phyloP scores from a whole-genome alignment of 2,888 invertebrate genomes.

The Pollenia amentaria region DNA sequence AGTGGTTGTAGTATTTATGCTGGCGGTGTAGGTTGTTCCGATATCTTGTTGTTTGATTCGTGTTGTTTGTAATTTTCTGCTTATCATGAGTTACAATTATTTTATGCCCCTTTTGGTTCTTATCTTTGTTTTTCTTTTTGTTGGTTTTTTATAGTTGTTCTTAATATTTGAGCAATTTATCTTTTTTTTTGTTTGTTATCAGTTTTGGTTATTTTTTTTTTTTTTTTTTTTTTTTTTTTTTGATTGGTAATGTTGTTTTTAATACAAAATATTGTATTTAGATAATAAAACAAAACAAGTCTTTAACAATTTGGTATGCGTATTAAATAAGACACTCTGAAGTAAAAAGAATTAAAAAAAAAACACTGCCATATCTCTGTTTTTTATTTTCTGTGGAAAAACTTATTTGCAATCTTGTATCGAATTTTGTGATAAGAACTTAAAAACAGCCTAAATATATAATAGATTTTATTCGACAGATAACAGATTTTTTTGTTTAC shows the following conservation, averaged over 20 bases:
- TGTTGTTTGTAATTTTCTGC: constrained; percentile 75
- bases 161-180: not conserved
- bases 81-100: constrained; percentile 74
- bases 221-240: too few species aligned
- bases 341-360: not conserved
- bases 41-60: constrained; percentile 70
- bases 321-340: constrained; percentile 17
- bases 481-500: constrained; percentile 9
- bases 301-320: constrained; percentile 3
- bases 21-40: constrained; percentile 66
- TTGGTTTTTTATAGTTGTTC: not conserved
- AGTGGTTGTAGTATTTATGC: constrained; percentile 59
- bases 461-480: constrained; percentile 52
- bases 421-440: constrained; percentile 54
- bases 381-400: constrained; percentile 53
- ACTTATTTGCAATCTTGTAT: constrained; percentile 61
- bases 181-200: not conserved
- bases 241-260: constrained; percentile 29
- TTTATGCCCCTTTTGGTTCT: constrained; percentile 60
- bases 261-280: constrained; percentile 55
- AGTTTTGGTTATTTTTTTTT: constrained; percentile 21
- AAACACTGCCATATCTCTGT: not conserved
- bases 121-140: constrained; percentile 30
- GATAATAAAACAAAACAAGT: constrained; percentile 51
- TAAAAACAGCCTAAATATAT: constrained; percentile 38